Evolutionary conservation across 2,888 invertebrate genomes (phyloP), one percentile per base, ranked within the genome.

Genomic region (Dynastes hyllus): DNA sequence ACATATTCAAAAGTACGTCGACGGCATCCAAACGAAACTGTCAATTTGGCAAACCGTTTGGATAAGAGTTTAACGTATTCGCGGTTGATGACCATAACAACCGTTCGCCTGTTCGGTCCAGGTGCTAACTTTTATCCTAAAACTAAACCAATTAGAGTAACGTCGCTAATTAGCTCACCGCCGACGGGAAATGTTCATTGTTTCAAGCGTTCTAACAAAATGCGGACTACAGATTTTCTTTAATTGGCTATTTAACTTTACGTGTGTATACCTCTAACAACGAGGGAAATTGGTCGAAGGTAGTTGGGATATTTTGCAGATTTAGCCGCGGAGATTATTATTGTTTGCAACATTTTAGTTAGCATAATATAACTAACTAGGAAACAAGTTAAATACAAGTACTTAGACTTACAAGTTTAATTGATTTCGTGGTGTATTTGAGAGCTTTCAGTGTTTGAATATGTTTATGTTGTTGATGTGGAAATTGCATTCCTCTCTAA

Each of bases 181-280:
- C 22, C 55, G 55, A 22, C 11, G 22, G 55, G 9, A 22, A 55
- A 22, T 9, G 55, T 55, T 55, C 55, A 55, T 55, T 55, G 55
- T 55, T 55, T 55, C n/a, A 55, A 55, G 55, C 55, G 22, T 16
- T 16, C 22, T 55, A 55, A 22, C 55, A 55, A 55, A 55, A 55
- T 55, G 16, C 22, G 55, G 55, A 55, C 55, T 55, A 22, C 55
- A 55, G 55, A 55, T 55, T 55, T 55, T 55, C 55, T 55, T 55
- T 55, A 55, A 55, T 55, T 22, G 55, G 55, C 55, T 9, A 55
- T 55, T 55, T 55, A 55, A 22, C 22, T n/a, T 55, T 55, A 55
- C 16, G 55, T 55, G 8, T 55, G 55, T 22, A 45, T 55, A 55
- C 27, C 55, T 22, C 22, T 55, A 22, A 16, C 55, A 22, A 22